Evolutionary conservation across 2,113 vertebrate genomes (phyloP), one percentile per base, ranked within the genome.

Genomic region (Tylochromis polylepis): DNA sequence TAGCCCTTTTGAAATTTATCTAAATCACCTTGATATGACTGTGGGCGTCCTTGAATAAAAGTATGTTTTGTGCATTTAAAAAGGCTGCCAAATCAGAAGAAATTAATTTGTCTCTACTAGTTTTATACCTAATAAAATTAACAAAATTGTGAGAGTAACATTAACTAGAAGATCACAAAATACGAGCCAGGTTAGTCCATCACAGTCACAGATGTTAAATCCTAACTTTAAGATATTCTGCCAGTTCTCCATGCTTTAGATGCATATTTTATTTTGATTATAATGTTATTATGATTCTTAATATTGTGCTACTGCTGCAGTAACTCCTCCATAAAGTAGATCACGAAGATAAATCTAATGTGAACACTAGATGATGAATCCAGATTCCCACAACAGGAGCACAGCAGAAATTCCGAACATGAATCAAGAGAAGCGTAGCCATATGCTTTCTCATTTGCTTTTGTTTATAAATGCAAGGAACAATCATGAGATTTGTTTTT

Each of bases 401-500:
- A 15, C 10, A 70, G 43, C 16, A 79, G 67, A 75, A 49, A 75
- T 75, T 75, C 67, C 3, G 5, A 80, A 16, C 46, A 16, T 22
- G 5, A 18, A 72, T 72, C n/a, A 43, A 67, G 62, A 67, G 11
- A 67, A n/a, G 36, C 11, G 41, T 67, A 41, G 11, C 36, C 11
- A 10, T 70, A 53, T 77, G 31, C 4, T 18, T 55, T 24, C 22
- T 85, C 29, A 4, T 70, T 38, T 79, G 22, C 55, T 87, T 91
- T 58, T 15, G 51, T 43, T 27, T 14, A 72, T 27, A 86, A 90
- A 86, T 85, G 94, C 92, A 93, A 90, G 93, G 93, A 95, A 94
- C 93, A 95, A 95, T 94, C 92, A 93, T 83, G 83, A 93, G 86
- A 88, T 92, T 86, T 3, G 58, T 62, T 85, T 41, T 88, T 82